Evolutionary conservation across 2,113 vertebrate genomes (phyloP), one percentile per base, ranked within the genome.

Genomic region (Rhinoderma darwinii): DNA sequence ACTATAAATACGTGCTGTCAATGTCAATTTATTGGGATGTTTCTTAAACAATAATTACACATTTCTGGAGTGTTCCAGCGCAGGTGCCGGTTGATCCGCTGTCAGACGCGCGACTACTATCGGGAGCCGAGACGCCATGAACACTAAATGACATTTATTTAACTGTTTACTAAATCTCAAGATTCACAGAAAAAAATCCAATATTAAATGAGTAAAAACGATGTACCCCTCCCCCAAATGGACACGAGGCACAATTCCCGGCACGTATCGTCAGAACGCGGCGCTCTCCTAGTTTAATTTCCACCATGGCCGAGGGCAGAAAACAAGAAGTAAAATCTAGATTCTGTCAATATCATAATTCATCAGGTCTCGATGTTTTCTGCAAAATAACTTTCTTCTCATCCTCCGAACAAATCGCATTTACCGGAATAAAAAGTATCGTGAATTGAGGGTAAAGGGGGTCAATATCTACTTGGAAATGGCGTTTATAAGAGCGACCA

Each of bases 11-110:
- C n/a, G 3, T 32, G 83, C 83, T 85, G 83, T 85, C 83, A 84
- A 75, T 76, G 83, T n/a, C 8, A 84, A 51, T 76, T 84, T 74
- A 84, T 84, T 47, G n/a, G 44, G 50, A 51, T 44, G 47, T 75
- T 56, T 84, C 61, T 59, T 61, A 75, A 84, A 77, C 83, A 85
- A 66, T 77, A 63, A 85, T 85, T 85, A 85, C 27, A 18, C 18
- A 7, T 37, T 85, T 77, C 27, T 54, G 50, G 73, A 66, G 47
- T 25, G 14, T 44, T 35, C 25, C 44, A 35, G 10, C 61, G 39
- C 83, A 84, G 83, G 72, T 47, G 73, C 51, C 10, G 41, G 59
- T 15, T 4, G 37, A 75, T 63, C n/a, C 37, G 15, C 51, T 63
- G 56, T 61, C 73, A 84, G 37, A 18, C 39, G 39, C 14, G 18